Percentiles rank a stretch among this genome's conserved stretches.
These are phyloP conservation scores for Hippocampus abdominalis DNA, from an alignment of 2,113 vertebrate species.

Conservation along the genomic window DNA sequence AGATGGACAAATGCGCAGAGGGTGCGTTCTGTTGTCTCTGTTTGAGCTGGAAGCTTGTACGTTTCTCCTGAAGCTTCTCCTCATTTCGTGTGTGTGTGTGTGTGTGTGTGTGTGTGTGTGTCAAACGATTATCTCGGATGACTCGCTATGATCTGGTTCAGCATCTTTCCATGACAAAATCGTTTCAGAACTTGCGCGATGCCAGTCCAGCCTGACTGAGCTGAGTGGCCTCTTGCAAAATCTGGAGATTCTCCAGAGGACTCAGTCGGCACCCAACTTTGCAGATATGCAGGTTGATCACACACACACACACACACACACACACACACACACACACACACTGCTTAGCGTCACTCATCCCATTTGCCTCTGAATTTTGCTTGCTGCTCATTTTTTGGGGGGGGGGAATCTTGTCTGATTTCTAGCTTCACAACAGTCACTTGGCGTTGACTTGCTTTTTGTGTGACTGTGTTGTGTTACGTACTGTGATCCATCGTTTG, in stretches of 20 bases:
- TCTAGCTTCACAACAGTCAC: constrained; percentile 41
- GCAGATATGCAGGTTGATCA: constrained; percentile 76
- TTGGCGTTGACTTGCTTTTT: constrained; percentile 29
- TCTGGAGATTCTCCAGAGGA: constrained; percentile 96
- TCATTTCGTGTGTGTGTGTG: not conserved
- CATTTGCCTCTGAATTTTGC: constrained; percentile 18
- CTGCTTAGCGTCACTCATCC: constrained; percentile 14
- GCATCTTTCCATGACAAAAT: not conserved
- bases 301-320: not conserved
- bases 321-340: constrained; percentile 8
- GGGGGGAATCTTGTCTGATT: constrained; percentile 12
- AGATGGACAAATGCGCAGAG: constrained; percentile 98
- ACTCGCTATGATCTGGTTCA: not conserved
- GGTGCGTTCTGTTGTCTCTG: constrained; percentile 69
- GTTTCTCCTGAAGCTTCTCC: not conserved
- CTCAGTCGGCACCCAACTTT: constrained; percentile 96
- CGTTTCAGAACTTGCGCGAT: constrained; percentile 88
- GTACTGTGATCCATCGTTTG: constrained; percentile 71
- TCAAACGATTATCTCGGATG: not conserved
- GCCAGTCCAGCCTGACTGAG: constrained; percentile 93
- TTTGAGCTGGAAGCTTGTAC: constrained; percentile 6
- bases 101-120: not conserved
- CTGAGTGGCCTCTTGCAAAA: constrained; percentile 93
- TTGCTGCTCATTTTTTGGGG: constrained; percentile 35
- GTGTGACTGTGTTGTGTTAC: constrained; percentile 54